Base-by-base conservation (phyloP, 2,888 invertebrate genomes). In the Drosophila anceps region DNA sequence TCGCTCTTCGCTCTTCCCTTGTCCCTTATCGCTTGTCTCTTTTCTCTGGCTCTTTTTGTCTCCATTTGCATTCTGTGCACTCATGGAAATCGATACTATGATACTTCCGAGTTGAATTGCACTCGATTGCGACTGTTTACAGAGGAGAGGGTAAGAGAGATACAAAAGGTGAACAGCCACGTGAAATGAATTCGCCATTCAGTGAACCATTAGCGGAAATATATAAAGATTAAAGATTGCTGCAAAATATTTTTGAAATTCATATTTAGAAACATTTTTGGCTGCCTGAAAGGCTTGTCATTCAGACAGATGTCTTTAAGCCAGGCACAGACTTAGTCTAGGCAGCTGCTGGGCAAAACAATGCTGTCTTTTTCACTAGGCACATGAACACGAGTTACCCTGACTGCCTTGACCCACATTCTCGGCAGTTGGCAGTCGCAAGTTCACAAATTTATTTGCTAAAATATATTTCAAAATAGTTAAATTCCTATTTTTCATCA, bases 401-500 rank as follows among this genome's bases (percentile, higher is more conserved):
- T 68, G 59, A 59, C 70, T 59, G 70, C 73, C 66, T 73, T 81
- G 76, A 81, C 86, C 75, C 73, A 85, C 57, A 80, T 75, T 76
- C n/a, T 20, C 29, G 10, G 10, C 63, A 64, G 48, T 58, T 51
- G 58, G 31, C 60, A 64, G 35, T 48, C 33, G 24, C 69, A 67
- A 37, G 18, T 18, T 67, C 58, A 35, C 60, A 65, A 71, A 81
- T 76, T 69, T 79, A 70, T 79, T 76, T 82, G 69, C 63, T 57
- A 68, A 84, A 70, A 85, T 87, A 61, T 81, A 71, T 82, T 76
- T 77, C 68, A 61, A 77, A 90, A 85, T 84, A 90, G 80, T 88
- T 85, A 88, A 85, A 85, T 85, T 90, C 80, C 64, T 85, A 85
- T 88, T 82, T 88, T 82, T 80, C 85, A 88, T 73, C 84, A 72